Evolutionary conservation across 2,888 invertebrate genomes (phyloP), one percentile per base, ranked within the genome.

Genomic region (Thera britannica): DNA sequence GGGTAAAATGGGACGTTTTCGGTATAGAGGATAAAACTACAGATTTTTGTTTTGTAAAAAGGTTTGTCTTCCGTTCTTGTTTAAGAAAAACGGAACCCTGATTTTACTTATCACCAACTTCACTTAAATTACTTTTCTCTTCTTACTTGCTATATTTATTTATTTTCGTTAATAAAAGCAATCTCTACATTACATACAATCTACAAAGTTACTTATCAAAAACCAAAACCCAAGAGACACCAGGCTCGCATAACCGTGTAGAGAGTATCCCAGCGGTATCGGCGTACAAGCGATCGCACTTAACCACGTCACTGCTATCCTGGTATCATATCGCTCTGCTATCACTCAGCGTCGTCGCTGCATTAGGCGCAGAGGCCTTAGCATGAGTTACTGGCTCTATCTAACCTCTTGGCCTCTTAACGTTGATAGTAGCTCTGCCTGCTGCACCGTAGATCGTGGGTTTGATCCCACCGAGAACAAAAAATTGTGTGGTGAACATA

Each of bases 281-380:
- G 81, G 83, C 77, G 77, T 89, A 92, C 93, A 93, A 91, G 93
- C 90, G 92, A 92, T 92, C 89, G 92, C 92, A 92, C 92, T 93
- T 90, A 92, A 80, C 86, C 86, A 83, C 87, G 88, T 90, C 90
- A 87, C 85, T 84, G 80, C 83, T 90, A 88, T 89, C 88, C 89
- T 60, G 62, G 66, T 90, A 91, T 90, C 91, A 74, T 75, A 75
- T 75, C 75, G 74, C 87, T 82, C 84, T 87, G 85, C 89, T 92
- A 92, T 92, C 92, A 90, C 86, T 90, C 92, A 90, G 89, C 89
- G 90, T 67, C 71, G 69, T 83, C 86, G 88, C 84, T 87, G 91
- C 92, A 92, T 92, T 92, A 92, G 90, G 86, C 81, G 83, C 86
- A 41, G 44, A 90, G 90, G 89, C 89, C 88, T 48, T 85, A 82